Conservation (phyloP, 2,888 invertebrate genomes). For the Drosophila algonquin region DNA sequence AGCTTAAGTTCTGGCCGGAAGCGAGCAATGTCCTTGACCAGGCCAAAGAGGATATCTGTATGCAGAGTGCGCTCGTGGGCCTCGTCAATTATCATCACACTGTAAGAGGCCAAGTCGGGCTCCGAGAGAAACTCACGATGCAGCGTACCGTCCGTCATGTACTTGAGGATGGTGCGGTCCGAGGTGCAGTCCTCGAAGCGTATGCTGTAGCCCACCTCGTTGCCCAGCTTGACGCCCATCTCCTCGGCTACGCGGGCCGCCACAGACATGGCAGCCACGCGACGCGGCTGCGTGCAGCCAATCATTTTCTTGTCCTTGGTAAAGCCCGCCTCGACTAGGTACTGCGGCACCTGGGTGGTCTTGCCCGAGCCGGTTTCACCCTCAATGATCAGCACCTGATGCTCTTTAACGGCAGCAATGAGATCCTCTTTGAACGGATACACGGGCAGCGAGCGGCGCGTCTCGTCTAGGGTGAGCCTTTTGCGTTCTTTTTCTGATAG, state of each 20-base stretch:
- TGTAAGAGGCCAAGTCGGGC: slow-evolving; percentile 97
- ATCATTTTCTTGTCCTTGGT: slow-evolving; percentile 93
- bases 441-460: slow-evolving; percentile 95
- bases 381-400: slow-evolving; percentile 96
- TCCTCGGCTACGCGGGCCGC: slow-evolving; percentile 99
- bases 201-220: slow-evolving; percentile 95
- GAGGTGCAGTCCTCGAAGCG: slow-evolving; percentile 99
- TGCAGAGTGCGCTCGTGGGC: slow-evolving; percentile 99
- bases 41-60: slow-evolving; percentile 98
- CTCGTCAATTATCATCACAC: slow-evolving; percentile 99
- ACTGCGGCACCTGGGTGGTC: slow-evolving; percentile 99
- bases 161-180: slow-evolving; percentile 97
- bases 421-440: slow-evolving; percentile 95
- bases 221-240: slow-evolving; percentile 97
- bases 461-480: slow-evolving; percentile 94
- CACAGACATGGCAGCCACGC: slow-evolving; percentile 99
- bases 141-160: slow-evolving; percentile 99
- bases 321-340: slow-evolving; percentile 96
- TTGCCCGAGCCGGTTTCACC: slow-evolving; percentile 99
- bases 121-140: slow-evolving; percentile 98
- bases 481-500: slow-evolving; percentile 89
- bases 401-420: slow-evolving; percentile 94
- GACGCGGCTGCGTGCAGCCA: slow-evolving; percentile 98
- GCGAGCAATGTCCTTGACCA: slow-evolving; percentile 97
- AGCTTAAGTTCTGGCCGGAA: slow-evolving; percentile 97